Base-by-base conservation (phyloP, 2,888 invertebrate genomes). In the Mesorhabditis spiculigera region DNA sequence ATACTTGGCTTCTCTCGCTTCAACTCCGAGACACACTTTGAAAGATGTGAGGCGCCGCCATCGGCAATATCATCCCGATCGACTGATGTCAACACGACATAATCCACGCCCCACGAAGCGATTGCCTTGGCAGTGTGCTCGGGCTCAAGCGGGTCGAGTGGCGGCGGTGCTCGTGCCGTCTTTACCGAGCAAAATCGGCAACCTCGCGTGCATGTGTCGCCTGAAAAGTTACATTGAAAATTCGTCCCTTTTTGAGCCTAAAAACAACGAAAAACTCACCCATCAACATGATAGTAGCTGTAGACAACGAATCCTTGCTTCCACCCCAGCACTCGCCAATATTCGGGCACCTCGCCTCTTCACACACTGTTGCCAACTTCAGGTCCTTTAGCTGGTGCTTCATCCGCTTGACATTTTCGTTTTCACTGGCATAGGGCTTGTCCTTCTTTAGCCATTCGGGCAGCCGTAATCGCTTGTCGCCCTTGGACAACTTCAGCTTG, bases 201-300 rank as follows among this genome's bases (percentile, higher is more conserved):
- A n/a, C 10, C 58, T 10, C 58, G 58, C 58, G 58, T 58, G 58
- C 58, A 58, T 10, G 58, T 58, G n/a, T 58, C 58, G 58, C 58
- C 95, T 90, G 87, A 44, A 73, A 66, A 13, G 13, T 4, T 43
- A 4, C 62, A 68, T 13, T 43, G 50, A 65, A 43, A 43, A 28
- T 43, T 28, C 45, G 45, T 66, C 4, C 42, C 43, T 13, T 16
- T 28, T 42, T 13, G 0, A 67, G 43, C n/a, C 8, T 41, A 5
- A 69, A 66, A 41, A 50, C 66, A 28, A 4, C 69, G 10, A 42
- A 82, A 78, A 81, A 68, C 71, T 98, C 99, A 43, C 95, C 98
- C 90, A 98, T 91, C 63, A 97, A 88, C 98, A 98, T 99, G 68
- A 98, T 97, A 65, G 98, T 99, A 4, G 98, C 98, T 42, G 98